Evolutionary conservation across 2,797 vertebrate species (phyloP).

Genomic region (Cercopithecus mitis): DNA sequence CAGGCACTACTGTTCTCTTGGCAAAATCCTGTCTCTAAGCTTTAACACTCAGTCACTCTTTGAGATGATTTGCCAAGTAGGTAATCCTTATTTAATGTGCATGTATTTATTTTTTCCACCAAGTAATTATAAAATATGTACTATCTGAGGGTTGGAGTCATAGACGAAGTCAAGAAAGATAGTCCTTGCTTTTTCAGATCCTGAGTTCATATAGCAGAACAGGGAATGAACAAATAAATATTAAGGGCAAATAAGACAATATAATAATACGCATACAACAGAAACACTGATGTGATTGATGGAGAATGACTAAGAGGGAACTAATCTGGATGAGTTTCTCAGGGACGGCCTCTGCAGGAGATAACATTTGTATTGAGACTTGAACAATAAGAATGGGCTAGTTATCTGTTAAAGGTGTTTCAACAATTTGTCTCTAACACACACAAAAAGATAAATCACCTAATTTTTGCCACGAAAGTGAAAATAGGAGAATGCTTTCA

Average conservation of each 20-base stretch:
- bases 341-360: background rate
- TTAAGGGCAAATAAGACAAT: background rate
- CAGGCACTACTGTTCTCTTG: background rate
- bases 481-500: background rate
- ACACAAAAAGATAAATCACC: background rate
- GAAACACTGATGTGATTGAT: background rate
- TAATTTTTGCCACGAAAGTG: background rate
- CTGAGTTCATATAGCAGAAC: background rate
- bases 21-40: background rate
- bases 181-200: background rate
- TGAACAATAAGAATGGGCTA: background rate
- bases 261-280: rapidly evolving
- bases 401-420: background rate
- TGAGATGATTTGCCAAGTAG: background rate
- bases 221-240: background rate
- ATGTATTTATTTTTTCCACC: background rate
- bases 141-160: background rate
- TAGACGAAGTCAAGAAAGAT: background rate
- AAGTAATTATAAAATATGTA: background rate
- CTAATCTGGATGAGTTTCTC: background rate
- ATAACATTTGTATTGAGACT: background rate
- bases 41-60: background rate
- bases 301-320: background rate
- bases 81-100: background rate
- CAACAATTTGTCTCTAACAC: background rate